Evolutionary conservation across 2,113 vertebrate species (phyloP).

Genomic region (Siniperca knerii): DNA sequence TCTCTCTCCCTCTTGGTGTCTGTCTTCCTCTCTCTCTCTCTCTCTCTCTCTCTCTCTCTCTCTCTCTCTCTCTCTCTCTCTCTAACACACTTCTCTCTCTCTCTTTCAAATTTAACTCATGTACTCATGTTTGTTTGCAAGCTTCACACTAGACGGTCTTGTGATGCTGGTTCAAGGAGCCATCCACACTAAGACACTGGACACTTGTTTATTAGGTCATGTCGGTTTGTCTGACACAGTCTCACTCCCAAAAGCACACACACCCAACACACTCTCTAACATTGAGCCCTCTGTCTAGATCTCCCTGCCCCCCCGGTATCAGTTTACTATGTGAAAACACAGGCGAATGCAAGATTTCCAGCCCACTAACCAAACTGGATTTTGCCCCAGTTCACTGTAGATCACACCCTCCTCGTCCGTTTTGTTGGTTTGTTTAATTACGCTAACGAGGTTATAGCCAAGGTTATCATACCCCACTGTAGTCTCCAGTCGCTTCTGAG

Average conservation of each 20-base stretch:
- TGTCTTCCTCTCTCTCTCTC: not conserved
- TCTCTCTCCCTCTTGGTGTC: slow-evolving; percentile 20
- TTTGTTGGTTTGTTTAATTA: slow-evolving; percentile 64
- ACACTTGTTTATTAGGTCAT: slow-evolving; percentile 58
- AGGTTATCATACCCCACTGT: slow-evolving; percentile 55
- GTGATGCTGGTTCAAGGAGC: slow-evolving; percentile 61
- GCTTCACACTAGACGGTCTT: slow-evolving; percentile 56
- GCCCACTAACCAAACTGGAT: slow-evolving; percentile 3
- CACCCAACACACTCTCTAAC: slow-evolving; percentile 35
- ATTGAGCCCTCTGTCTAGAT: slow-evolving; percentile 50
- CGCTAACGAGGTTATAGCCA: slow-evolving; percentile 72
- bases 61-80: not conserved
- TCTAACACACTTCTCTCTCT: not conserved
- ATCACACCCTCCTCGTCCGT: slow-evolving; percentile 51
- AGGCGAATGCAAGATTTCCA: not conserved
- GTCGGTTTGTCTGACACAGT: slow-evolving; percentile 49
- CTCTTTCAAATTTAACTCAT: slow-evolving; percentile 40
- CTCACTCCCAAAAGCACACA: slow-evolving; percentile 31
- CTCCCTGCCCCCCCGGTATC: not conserved
- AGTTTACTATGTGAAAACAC: slow-evolving; percentile 37
- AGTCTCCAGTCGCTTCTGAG: slow-evolving; percentile 51
- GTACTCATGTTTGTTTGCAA: slow-evolving; percentile 53
- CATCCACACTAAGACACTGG: slow-evolving; percentile 54
- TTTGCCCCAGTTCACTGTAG: slow-evolving; percentile 1
- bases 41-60: not conserved